Evolutionary conservation across 2,113 vertebrate species (phyloP), one percentile per base, ranked within the genome.

Genomic region (Garra rufa): DNA sequence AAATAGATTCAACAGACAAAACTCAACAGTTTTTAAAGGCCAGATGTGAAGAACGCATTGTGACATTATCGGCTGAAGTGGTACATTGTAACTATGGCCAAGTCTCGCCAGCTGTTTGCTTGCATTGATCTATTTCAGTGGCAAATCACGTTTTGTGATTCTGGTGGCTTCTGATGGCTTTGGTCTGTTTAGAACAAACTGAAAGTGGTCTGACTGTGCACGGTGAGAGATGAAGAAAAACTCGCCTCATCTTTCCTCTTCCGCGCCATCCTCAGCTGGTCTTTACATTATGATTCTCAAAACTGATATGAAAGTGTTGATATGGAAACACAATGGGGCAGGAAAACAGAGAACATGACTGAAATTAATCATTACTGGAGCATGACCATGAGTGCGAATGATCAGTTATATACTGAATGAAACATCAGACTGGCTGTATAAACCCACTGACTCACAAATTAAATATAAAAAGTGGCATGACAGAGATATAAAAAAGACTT

Each of bases 301-400:
- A 78, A 61, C 76, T 44, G 34, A 10, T 44, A 61, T 44, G 52
- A 43, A 78, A 78, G 34, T 78, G 34, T 76, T 24, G n/a, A 78
- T 78, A 78, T 61, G 34, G 52, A 59, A 77, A 59, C 76, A 17
- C 52, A 78, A 26, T 43, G 52, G 52, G 76, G 34, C n/a, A 61
- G 24, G 55, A 44, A 57, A 44, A 78, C 55, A 10, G n/a, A 78
- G 55, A 78, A 44, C 55, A 61, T 6, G 38, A 61, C 38, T 78
- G n/a, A 78, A 61, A 78, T 78, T 0, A 59, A 61, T 24, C 50
- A 77, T 77, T 59, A 77, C 50, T 41, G 50, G 52, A 77, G 28
- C 76, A 61, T 78, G 76, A 78, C 55, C n/a, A 1, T 61, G 34
- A 78, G 34, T 78, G 55, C 26, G 13, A 15, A 61, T 26, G 38